Conservation (phyloP, 2,113 vertebrate genomes). For the Corynorhinus townsendii region DNA sequence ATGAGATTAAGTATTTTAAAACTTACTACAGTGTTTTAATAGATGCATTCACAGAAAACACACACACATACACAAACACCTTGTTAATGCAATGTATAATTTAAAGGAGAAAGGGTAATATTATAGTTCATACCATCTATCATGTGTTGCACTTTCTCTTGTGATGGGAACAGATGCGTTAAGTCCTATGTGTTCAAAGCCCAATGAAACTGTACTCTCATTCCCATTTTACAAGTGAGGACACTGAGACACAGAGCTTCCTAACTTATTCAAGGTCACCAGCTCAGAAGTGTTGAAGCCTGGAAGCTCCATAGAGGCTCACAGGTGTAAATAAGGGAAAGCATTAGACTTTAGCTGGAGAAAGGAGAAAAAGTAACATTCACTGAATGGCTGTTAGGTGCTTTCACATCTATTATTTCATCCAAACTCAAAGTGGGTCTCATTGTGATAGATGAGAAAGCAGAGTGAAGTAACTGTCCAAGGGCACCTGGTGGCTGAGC, state of each 20-base stretch:
- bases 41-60: slow-evolving; percentile 3
- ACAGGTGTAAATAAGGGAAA: not conserved
- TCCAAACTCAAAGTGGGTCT: not conserved
- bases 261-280: not conserved
- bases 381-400: not conserved
- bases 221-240: not conserved
- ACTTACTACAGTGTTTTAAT: not conserved
- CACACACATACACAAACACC: not conserved
- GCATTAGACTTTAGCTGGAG: not conserved
- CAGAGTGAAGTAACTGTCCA: not conserved
- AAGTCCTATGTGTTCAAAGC: not conserved
- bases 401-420: not conserved
- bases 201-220: not conserved
- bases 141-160: not conserved
- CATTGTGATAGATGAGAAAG: not conserved
- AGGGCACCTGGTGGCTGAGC: not conserved
- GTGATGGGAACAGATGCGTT: not conserved
- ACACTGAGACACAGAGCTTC: not conserved
- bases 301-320: not conserved
- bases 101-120: slow-evolving; percentile 12
- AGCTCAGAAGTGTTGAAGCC: not conserved
- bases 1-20: slow-evolving; percentile 46
- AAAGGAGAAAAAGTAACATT: not conserved
- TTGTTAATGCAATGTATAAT: not conserved
- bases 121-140: not conserved